Evolutionary conservation across 2,113 vertebrate genomes (phyloP), one percentile per base, ranked within the genome.

Genomic region (Silurus asotus): DNA sequence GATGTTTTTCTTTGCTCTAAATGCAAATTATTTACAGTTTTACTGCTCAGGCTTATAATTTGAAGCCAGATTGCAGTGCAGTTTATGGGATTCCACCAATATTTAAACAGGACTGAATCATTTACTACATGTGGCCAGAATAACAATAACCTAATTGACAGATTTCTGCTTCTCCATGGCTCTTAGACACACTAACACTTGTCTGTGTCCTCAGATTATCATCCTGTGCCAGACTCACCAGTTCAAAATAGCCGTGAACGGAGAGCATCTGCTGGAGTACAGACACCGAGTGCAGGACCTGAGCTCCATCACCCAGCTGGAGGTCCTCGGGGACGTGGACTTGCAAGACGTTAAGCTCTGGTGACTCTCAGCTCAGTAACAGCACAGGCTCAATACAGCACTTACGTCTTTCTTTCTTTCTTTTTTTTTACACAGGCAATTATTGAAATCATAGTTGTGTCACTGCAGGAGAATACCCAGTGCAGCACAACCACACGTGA

Each of bases 181-280:
- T 20, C 19, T 49, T 55, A 5, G 25, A 82, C 17, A 14, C 5
- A 45, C 17, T n/a, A 78, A 17, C 45, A n/a, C 6, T 48, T 62
- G 56, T 45, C 28, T 25, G 5, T 9, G 72, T 84, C 84, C 20
- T 78, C 92, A 99, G 98, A 93, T 99, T 86, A 95, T 99, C 69
- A 93, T 99, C 91, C 96, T 96, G 67, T 98, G 97, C 89, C 96
- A 97, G 72, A 83, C 93, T 14, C 94, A 94, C 81, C 96, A 96
- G 88, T 99, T 97, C 93, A 98, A 97, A 89, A 93, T 99, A 85
- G 97, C 97, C 0, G 78, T 98, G 65, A 99, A 99, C 11, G 97
- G 98, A n/a, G 93, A 93, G 1, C 97, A 99, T 91, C 88, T 93
- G 88, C 93, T 99, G 91, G 96, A 97, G 81, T 99, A 97, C 93